Conservation (phyloP, 2,888 invertebrate species). For the Anoplius nigerrimus region DNA sequence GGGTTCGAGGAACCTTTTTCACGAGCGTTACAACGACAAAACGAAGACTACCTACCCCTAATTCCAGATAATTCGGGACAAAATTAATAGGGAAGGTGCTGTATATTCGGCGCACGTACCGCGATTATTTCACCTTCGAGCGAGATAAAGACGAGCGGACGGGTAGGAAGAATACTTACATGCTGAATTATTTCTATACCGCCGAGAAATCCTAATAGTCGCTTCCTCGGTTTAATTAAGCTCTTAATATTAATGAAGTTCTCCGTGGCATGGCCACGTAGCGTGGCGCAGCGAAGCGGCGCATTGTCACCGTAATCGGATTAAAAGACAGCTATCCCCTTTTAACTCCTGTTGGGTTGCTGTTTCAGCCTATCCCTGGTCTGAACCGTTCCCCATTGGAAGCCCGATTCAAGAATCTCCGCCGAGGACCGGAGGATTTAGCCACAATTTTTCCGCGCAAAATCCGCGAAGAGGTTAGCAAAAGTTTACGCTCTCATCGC, state of each 20-base stretch:
- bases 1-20: too few species aligned
- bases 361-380: constrained; percentile 9
- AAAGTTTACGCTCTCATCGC: too few species aligned
- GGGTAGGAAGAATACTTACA: too few species aligned
- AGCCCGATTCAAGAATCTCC: constrained; percentile 9
- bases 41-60: too few species aligned
- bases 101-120: too few species aligned
- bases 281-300: constrained; percentile 32
- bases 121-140: too few species aligned
- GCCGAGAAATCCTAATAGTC: constrained; percentile 33
- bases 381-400: constrained; percentile 37
- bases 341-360: constrained; percentile 40
- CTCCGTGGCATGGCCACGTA: constrained; percentile 15
- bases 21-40: too few species aligned
- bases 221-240: constrained; percentile 48
- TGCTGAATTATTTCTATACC: too few species aligned
- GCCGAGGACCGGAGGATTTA: background rate
- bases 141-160: too few species aligned
- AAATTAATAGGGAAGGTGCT: too few species aligned
- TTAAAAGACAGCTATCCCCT: constrained; percentile 38
- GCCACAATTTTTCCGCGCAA: background rate
- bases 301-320: constrained; percentile 47
- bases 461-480: too few species aligned
- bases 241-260: constrained; percentile 54
- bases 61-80: too few species aligned